These are phyloP conservation scores for Bruchidius siliquastri DNA, from an alignment of 2,888 invertebrate species.

Conservation along the genomic window DNA sequence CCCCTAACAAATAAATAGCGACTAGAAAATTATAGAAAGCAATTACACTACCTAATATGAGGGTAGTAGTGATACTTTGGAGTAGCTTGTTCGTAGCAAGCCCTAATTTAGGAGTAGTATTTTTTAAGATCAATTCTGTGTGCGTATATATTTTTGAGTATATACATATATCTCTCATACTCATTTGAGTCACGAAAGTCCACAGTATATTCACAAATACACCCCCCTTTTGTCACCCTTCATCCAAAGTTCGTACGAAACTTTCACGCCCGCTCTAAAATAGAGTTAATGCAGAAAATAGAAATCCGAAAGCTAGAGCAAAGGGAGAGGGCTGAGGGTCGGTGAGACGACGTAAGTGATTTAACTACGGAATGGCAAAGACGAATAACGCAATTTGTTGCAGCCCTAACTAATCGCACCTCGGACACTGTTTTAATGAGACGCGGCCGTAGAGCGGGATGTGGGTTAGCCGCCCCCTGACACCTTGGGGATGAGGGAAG, in stretches of 20 bases:
- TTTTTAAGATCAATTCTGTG: too few species aligned
- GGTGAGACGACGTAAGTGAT: slow-evolving; percentile 25
- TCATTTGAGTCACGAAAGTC: too few species aligned
- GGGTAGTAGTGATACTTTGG: too few species aligned
- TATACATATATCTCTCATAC: too few species aligned
- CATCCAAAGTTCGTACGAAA: neutral
- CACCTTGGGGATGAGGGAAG: neutral
- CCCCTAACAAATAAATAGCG: too few species aligned
- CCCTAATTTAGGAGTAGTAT: too few species aligned
- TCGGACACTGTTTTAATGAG: slow-evolving; percentile 51
- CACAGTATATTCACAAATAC: neutral
- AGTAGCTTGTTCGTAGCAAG: too few species aligned
- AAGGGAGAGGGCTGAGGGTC: neutral
- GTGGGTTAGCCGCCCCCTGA: neutral
- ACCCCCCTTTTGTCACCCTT: neutral
- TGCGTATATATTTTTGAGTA: too few species aligned
- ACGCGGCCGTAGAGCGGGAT: slow-evolving; percentile 41
- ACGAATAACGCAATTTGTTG: slow-evolving; percentile 51
- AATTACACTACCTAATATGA: too few species aligned
- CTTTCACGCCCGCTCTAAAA: neutral
- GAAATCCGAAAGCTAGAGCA: neutral
- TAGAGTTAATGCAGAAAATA: neutral
- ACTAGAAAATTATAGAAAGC: too few species aligned
- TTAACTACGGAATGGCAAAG: slow-evolving; percentile 44
- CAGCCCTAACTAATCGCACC: slow-evolving; percentile 48